These are phyloP conservation scores for Cyclura pinguis DNA, from an alignment of 2,797 vertebrate species.

Conservation along the genomic window DNA sequence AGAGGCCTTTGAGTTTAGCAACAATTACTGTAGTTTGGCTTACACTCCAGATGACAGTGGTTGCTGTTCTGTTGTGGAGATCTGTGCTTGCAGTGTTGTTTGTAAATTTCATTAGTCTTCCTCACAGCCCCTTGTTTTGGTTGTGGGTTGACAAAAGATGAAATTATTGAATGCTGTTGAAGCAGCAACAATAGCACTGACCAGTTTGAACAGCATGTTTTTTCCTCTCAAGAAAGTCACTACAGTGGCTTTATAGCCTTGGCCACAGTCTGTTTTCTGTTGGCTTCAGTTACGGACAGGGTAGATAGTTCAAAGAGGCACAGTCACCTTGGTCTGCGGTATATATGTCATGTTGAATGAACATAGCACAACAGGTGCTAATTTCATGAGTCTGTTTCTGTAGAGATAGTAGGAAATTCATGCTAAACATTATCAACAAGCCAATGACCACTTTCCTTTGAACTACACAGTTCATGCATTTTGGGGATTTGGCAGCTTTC, in stretches of 20 bases:
- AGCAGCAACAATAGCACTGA: background rate
- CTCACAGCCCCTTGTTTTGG: background rate
- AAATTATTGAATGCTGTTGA: background rate
- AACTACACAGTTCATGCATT: no score
- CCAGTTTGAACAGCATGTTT: background rate
- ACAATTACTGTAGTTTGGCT: background rate
- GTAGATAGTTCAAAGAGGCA: background rate
- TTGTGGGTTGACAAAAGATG: background rate
- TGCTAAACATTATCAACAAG: background rate
- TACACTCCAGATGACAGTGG: background rate
- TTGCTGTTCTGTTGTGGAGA: background rate
- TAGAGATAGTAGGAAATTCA: background rate
- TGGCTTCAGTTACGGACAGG: background rate
- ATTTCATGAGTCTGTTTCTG: background rate
- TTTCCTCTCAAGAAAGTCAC: slow-evolving; percentile 1
- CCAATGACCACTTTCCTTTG: background rate
- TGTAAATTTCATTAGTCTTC: slow-evolving; percentile 21
- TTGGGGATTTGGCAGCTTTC: background rate
- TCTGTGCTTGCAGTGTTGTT: background rate
- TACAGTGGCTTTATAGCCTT: background rate
- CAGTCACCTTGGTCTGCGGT: rapidly evolving
- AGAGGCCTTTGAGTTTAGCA: background rate
- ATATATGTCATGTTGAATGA: background rate
- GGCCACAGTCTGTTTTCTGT: background rate
- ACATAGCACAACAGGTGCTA: rapidly evolving